These are phyloP conservation scores for Netelia melanura DNA, from an alignment of 2,888 invertebrate species.

Conservation along the genomic window DNA sequence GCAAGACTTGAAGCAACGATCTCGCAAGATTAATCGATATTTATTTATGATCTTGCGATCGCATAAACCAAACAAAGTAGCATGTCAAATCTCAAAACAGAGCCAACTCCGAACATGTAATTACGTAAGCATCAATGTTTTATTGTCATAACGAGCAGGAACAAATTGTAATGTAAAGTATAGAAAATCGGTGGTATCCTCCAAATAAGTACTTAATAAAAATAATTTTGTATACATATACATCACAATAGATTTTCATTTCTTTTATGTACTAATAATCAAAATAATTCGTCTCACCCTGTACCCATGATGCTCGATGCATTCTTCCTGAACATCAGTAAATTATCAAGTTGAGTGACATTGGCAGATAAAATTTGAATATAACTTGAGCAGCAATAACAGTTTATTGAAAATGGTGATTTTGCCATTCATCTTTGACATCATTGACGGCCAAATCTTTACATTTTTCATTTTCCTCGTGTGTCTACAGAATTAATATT, in stretches of 20 bases:
- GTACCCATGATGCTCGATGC: slow-evolving; percentile 9
- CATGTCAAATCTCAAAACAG: slow-evolving; percentile 59
- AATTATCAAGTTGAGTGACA: slow-evolving; percentile 15
- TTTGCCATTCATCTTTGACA: slow-evolving; percentile 10
- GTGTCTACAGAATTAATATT: slow-evolving; percentile 71
- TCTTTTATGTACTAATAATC: slow-evolving; percentile 27
- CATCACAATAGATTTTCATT: slow-evolving; percentile 70
- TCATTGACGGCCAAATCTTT: slow-evolving; percentile 1
- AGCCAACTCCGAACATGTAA: slow-evolving; percentile 63
- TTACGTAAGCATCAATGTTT: slow-evolving; percentile 74
- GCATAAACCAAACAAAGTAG: slow-evolving; percentile 8
- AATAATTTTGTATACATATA: slow-evolving; percentile 77
- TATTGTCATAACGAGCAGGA: slow-evolving; percentile 77
- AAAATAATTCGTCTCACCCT: slow-evolving; percentile 26
- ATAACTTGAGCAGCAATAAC: slow-evolving; percentile 27
- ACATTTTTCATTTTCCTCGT: slow-evolving; percentile 42
- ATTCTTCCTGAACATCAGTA: slow-evolving; percentile 42
- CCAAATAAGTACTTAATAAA: slow-evolving; percentile 74
- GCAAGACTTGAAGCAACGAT: slow-evolving; percentile 19
- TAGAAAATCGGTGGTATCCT: slow-evolving; percentile 72
- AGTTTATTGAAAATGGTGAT: slow-evolving; percentile 33
- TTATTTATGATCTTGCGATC: slow-evolving; percentile 13
- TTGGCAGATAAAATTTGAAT: slow-evolving; percentile 7
- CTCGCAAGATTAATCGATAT: slow-evolving; percentile 18
- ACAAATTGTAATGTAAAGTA: slow-evolving; percentile 73